Percentiles rank a stretch among this genome's conserved stretches.
These are phyloP conservation scores for Brachyhypopomus occidentalis DNA, from an alignment of 2,113 vertebrate genomes.

Conservation along the genomic window DNA sequence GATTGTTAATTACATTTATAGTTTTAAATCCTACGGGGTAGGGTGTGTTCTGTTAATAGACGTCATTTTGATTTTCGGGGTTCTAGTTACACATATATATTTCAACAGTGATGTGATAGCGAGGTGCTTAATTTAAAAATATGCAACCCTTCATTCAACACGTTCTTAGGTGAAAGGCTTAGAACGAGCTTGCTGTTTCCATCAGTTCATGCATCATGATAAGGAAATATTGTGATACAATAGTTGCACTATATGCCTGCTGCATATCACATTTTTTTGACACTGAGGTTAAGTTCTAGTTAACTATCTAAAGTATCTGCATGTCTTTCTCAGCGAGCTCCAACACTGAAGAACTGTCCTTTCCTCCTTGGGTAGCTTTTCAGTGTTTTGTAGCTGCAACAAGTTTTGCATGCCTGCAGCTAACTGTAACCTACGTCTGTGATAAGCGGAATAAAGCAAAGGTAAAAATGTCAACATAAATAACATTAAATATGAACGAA, in stretches of 20 bases:
- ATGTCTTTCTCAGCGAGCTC: not conserved
- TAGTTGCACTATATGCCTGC: not conserved
- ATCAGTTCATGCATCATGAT: too few relatives aligned
- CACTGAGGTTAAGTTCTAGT: not conserved
- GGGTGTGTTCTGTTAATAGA: not conserved
- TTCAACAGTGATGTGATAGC: too few relatives aligned
- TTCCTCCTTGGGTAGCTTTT: not conserved
- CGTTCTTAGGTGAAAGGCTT: too few relatives aligned
- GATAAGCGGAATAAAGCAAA: not conserved
- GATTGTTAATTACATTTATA: not conserved
- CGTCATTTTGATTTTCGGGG: too few relatives aligned
- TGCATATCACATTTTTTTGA: not conserved
- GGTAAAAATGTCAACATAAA: too few relatives aligned
- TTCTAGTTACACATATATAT: too few relatives aligned
- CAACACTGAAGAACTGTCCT: not conserved
- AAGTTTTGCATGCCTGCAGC: not conserved
- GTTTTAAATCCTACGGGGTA: not conserved
- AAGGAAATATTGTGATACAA: not conserved
- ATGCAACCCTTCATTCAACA: too few relatives aligned
- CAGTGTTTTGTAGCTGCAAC: not conserved
- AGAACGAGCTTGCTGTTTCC: too few relatives aligned
- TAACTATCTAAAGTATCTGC: not conserved
- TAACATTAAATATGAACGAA: too few relatives aligned
- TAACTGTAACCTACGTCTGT: not conserved
- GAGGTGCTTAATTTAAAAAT: too few relatives aligned